Percentiles rank a stretch among this genome's conserved stretches.
Conservation (phyloP, 1,140 invertebrate species). For the Scaptomyza hsui region DNA sequence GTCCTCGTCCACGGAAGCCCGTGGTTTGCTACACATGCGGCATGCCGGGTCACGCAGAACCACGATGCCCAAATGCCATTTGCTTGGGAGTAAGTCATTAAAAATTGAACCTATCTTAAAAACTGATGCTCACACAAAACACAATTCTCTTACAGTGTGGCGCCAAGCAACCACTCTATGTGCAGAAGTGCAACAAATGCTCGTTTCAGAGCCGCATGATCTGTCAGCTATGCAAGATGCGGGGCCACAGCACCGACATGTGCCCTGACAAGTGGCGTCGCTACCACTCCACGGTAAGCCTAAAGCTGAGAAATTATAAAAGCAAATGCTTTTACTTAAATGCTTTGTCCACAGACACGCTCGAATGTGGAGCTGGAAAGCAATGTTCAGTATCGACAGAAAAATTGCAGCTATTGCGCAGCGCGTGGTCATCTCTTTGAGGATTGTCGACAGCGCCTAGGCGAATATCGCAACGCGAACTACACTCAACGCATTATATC, state of each 20-base stretch:
- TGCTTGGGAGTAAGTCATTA: conserved; percentile 87
- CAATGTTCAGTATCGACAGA: conserved; percentile 79
- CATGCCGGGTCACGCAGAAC: conserved; percentile 86
- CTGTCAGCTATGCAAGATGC: conserved; percentile 86
- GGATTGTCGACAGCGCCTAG: conserved; percentile 81
- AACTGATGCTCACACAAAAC: not conserved
- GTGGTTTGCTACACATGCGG: conserved; percentile 87
- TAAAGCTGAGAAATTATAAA: not conserved
- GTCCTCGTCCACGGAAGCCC: conserved; percentile 83
- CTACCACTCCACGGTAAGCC: conserved; percentile 88
- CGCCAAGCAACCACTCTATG: conserved; percentile 85
- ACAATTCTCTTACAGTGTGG: conserved; percentile 86
- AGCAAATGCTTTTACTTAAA: not conserved
- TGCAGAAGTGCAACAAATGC: conserved; percentile 86
- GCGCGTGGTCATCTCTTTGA: conserved; percentile 87
- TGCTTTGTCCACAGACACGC: conserved; percentile 78
- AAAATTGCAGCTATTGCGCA: conserved; percentile 87
- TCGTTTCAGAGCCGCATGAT: conserved; percentile 84
- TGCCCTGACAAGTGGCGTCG: conserved; percentile 89
- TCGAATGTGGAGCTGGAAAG: conserved; percentile 78
- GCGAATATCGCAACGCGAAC: conserved; percentile 54
- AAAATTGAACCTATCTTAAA: too few species aligned
- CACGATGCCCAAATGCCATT: conserved; percentile 87
- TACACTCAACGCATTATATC: conserved; percentile 58
- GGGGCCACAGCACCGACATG: conserved; percentile 85